A percentile compares a stretch with the other conserved stretches of the same genome.
Conservation (phyloP, 2,113 vertebrate genomes). For the Sinocyclocheilus rhinocerous region DNA sequence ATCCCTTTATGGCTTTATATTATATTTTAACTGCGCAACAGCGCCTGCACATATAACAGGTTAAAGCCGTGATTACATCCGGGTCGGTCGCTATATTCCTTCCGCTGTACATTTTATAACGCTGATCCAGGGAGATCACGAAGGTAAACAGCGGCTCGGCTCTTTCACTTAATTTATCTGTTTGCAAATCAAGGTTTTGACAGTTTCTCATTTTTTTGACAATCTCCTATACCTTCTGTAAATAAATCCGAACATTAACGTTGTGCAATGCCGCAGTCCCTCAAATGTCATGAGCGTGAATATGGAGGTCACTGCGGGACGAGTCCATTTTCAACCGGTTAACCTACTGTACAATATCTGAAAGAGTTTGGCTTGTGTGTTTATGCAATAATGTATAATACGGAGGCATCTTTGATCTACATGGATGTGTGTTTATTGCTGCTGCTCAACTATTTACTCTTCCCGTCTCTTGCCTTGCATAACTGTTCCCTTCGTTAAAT, state of each 20-base stretch:
- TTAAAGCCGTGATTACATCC: constrained; percentile 49
- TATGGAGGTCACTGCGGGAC: constrained; percentile 34
- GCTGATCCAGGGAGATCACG: constrained; percentile 37
- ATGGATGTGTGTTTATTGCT: background rate
- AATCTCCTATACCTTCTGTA: background rate
- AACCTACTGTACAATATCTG: background rate
- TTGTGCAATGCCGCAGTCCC: background rate
- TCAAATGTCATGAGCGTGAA: constrained; percentile 24
- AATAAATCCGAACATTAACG: background rate
- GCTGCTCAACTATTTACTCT: background rate
- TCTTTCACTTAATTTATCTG: background rate
- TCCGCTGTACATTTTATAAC: constrained; percentile 65
- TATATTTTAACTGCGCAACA: background rate
- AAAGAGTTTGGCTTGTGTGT: background rate
- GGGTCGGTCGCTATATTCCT: constrained; percentile 37
- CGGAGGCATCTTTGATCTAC: background rate
- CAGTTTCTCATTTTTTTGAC: no score
- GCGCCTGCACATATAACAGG: background rate
- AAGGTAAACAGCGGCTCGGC: constrained; percentile 3
- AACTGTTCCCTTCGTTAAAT: background rate
- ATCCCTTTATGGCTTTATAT: no score
- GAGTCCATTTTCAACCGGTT: background rate
- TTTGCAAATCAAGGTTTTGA: background rate
- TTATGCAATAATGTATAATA: background rate
- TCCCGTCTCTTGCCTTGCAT: background rate